Evolutionary conservation across 2,888 invertebrate species (phyloP).

Genomic region (Holacanthella duospinosa): DNA sequence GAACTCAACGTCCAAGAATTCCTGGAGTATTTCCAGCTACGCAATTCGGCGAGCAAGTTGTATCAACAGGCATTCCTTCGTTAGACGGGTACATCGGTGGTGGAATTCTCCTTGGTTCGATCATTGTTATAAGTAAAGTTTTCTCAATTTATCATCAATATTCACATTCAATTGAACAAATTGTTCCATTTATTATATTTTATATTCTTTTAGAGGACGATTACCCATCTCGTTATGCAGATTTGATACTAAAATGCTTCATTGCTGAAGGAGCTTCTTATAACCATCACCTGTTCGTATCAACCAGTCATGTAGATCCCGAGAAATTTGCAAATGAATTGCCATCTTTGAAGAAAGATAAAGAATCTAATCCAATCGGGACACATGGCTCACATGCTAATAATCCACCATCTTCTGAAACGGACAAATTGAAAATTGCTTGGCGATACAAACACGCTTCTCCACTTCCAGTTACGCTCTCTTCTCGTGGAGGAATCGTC

Average conservation of each 20-base stretch:
- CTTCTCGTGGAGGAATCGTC: not conserved
- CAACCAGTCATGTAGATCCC: constrained; percentile 14
- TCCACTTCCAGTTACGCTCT: not conserved
- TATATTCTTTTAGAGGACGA: constrained; percentile 21
- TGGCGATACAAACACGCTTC: constrained; percentile 27
- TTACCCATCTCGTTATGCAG: constrained; percentile 25
- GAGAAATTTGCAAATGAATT: constrained; percentile 18
- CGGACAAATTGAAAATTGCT: constrained; percentile 26
- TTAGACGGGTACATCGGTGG: constrained; percentile 30
- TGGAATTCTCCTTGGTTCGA: constrained; percentile 28
- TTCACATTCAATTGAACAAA: not conserved
- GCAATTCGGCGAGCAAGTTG: constrained; percentile 33
- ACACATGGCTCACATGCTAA: not conserved
- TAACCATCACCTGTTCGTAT: constrained; percentile 25
- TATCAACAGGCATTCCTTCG: constrained; percentile 30
- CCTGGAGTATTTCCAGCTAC: constrained; percentile 26
- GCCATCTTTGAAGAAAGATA: constrained; percentile 18
- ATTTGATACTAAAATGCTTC: constrained; percentile 31
- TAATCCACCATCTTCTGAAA: not conserved
- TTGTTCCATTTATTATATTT: too few species aligned
- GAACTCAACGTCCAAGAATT: not conserved
- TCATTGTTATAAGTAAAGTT: constrained; percentile 27
- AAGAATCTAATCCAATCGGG: not conserved
- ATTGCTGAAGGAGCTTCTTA: constrained; percentile 28
- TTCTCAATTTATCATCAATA: too few species aligned